A percentile compares a stretch with the other conserved stretches of the same genome.
phyloP scores from a whole-genome alignment of 2,113 vertebrate genomes.

The Barnardius zonarius region DNA sequence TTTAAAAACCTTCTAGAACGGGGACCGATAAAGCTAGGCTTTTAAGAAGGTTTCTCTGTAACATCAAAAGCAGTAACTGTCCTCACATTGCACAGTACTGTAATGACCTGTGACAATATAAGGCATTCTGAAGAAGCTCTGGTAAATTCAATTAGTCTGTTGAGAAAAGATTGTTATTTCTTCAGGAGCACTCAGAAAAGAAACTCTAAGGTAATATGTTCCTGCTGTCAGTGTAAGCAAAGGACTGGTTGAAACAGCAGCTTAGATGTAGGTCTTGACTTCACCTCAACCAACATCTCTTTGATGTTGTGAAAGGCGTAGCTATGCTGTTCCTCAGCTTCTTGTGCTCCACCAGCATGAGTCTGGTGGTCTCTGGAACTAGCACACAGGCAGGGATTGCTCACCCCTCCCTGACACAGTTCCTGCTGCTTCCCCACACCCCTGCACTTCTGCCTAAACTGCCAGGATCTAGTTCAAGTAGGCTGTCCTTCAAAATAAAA shows the following conservation, averaged over 20 bases:
- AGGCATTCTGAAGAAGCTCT: neutral
- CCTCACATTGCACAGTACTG: neutral
- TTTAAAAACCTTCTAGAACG: neutral
- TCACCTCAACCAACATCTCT: neutral
- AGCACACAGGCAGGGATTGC: neutral
- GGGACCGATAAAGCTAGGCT: neutral
- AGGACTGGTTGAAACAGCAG: neutral
- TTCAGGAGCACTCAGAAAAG: neutral
- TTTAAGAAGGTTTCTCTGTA: neutral
- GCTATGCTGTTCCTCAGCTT: neutral
- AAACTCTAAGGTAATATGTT: neutral
- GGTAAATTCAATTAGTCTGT: neutral
- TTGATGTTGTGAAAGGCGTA: neutral
- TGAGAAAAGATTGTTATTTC: neutral
- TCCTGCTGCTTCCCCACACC: neutral
- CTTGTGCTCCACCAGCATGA: neutral
- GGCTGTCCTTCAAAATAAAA: neutral
- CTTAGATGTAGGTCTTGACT: neutral
- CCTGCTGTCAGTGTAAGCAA: neutral
- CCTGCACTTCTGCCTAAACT: neutral
- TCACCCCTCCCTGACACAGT: neutral
- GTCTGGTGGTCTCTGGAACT: neutral
- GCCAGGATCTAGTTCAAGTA: neutral
- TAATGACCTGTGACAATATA: neutral
- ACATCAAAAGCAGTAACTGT: neutral